phyloP scores from a whole-genome alignment of 2,797 vertebrate species.

The Molossus molossus region DNA sequence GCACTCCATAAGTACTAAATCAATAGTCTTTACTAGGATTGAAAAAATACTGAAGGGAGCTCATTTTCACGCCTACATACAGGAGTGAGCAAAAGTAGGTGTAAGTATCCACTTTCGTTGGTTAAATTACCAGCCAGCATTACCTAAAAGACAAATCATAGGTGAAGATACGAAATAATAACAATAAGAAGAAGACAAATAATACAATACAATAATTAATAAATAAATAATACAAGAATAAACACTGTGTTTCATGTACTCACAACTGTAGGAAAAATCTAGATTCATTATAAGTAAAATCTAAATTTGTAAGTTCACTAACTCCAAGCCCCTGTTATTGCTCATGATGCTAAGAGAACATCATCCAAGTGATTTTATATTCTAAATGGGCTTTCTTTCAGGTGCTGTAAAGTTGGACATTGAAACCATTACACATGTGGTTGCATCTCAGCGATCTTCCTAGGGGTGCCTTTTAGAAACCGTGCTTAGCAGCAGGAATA shows the following conservation, averaged over 20 bases:
- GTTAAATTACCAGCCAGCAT: background rate
- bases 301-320: background rate
- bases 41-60: background rate
- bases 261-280: background rate
- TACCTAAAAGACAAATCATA: background rate
- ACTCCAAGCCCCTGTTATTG: background rate
- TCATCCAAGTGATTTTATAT: background rate
- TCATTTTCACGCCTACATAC: background rate
- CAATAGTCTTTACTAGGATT: background rate
- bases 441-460: no score
- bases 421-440: background rate
- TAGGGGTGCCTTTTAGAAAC: background rate
- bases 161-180: background rate
- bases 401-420: background rate
- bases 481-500: background rate
- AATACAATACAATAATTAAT: background rate
- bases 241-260: background rate
- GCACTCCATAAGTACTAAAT: background rate
- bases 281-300: slow-evolving; percentile 35
- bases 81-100: background rate
- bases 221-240: background rate
- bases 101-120: background rate
- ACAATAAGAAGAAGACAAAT: background rate
- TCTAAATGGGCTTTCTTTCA: background rate
- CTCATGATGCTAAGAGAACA: background rate